A percentile compares a stretch with the other conserved stretches of the same genome.
These are phyloP conservation scores for Eupristina koningsbergeri DNA, from an alignment of 1,140 invertebrate species.

Conservation along the genomic window DNA sequence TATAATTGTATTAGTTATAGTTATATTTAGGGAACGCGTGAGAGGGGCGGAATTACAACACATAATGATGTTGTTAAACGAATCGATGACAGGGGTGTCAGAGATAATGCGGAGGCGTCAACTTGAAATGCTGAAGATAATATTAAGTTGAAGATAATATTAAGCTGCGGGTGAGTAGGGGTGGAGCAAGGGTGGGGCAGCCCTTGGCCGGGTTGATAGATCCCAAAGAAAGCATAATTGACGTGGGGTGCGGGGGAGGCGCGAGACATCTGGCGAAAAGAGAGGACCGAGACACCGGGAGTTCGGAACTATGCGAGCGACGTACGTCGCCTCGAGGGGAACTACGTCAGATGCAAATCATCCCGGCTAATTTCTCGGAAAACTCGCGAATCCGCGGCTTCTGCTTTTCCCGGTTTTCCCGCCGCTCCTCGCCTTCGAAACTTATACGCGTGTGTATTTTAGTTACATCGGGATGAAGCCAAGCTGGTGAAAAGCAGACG, in stretches of 20 bases:
- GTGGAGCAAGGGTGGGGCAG: constrained; percentile 3
- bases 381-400: constrained; percentile 62
- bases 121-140: too few species aligned
- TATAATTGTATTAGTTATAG: too few species aligned
- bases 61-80: too few species aligned
- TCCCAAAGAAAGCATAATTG: constrained; percentile 58
- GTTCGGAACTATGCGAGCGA: constrained; percentile 67
- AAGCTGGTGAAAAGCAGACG: background rate
- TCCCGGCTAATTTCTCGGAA: constrained; percentile 70
- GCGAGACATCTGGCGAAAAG: constrained; percentile 61
- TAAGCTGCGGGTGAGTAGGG: too few species aligned
- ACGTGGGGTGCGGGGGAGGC: constrained; percentile 54
- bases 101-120: too few species aligned
- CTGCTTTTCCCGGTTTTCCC: too few species aligned
- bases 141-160: too few species aligned
- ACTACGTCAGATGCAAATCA: constrained; percentile 72
- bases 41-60: too few species aligned
- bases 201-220: constrained; percentile 43
- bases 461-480: constrained; percentile 1
- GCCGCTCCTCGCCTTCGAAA: constrained; percentile 37
- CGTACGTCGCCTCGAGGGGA: constrained; percentile 65
- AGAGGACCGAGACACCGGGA: constrained; percentile 45
- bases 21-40: too few species aligned
- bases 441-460: constrained; percentile 50
- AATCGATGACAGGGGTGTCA: too few species aligned